phyloP scores from a whole-genome alignment of 2,888 invertebrate species.

The Deilephila elpenor region DNA sequence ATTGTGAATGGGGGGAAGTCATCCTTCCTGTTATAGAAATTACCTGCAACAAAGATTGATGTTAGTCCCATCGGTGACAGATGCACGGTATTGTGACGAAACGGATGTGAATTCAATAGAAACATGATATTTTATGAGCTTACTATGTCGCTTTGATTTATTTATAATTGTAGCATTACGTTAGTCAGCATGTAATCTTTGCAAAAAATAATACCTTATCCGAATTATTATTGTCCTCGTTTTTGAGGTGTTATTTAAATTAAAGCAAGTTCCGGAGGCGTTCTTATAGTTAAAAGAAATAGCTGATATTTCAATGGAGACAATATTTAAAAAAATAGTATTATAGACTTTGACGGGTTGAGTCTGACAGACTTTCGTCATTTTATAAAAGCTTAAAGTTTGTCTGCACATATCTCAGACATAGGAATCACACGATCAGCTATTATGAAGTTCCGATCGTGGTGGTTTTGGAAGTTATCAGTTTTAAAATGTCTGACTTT shows the following conservation, averaged over 20 bases:
- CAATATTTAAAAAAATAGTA: too few relatives aligned
- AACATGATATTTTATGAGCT: conserved; percentile 26
- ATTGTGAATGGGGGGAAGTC: conserved; percentile 58
- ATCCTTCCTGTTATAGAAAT: conserved; percentile 60
- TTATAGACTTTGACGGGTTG: too few relatives aligned
- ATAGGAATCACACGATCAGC: too few relatives aligned
- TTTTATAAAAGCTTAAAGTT: too few relatives aligned
- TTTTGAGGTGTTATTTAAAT: neutral
- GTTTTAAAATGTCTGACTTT: too few relatives aligned
- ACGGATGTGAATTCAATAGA: conserved; percentile 36
- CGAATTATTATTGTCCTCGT: neutral
- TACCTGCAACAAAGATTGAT: conserved; percentile 71
- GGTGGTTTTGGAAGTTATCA: too few relatives aligned
- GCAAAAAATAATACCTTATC: neutral
- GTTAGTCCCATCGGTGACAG: conserved; percentile 23
- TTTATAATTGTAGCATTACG: neutral
- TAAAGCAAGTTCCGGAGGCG: neutral
- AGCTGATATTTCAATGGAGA: too few relatives aligned
- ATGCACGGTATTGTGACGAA: conserved; percentile 39
- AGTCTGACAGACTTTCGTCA: too few relatives aligned
- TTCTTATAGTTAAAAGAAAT: neutral
- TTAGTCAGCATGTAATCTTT: neutral
- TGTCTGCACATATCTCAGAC: too few relatives aligned
- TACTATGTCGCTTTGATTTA: neutral
- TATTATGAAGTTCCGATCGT: too few relatives aligned